phyloP scores from a whole-genome alignment of 2,113 vertebrate genomes.

The Macroglossus sobrinus region DNA sequence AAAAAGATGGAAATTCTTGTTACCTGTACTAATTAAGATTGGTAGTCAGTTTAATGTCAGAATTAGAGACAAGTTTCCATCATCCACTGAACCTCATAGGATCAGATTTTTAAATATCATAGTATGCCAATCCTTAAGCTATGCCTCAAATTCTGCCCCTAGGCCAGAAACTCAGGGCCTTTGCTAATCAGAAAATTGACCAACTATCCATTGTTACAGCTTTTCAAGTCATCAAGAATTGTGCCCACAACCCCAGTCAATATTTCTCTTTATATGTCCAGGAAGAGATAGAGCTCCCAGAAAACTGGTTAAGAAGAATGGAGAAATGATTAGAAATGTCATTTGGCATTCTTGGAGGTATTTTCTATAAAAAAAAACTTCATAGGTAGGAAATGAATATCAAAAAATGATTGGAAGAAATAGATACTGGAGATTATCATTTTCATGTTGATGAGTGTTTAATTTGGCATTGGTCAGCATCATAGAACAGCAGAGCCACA shows the following conservation, averaged over 20 bases:
- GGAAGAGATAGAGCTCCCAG: background rate
- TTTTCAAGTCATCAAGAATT: background rate
- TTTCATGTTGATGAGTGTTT: background rate
- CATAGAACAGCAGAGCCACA: background rate
- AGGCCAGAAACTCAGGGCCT: background rate
- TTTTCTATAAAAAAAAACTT: background rate
- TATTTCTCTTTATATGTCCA: background rate
- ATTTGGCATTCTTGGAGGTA: background rate
- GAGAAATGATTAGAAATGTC: background rate
- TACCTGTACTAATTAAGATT: background rate
- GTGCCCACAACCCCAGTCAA: background rate
- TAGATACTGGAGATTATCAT: background rate
- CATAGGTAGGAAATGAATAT: background rate
- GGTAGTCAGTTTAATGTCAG: background rate
- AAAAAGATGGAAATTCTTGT: background rate
- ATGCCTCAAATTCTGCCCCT: background rate
- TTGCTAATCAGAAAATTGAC: background rate
- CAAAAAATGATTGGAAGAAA: background rate
- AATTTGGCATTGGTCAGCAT: background rate
- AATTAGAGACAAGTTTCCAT: background rate
- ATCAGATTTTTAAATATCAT: background rate
- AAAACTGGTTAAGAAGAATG: background rate
- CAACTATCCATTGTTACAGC: background rate
- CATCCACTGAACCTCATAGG: background rate
- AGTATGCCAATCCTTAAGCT: background rate